Evolutionary conservation across 2,888 invertebrate species (phyloP).

Genomic region (Megamerina dolium): DNA sequence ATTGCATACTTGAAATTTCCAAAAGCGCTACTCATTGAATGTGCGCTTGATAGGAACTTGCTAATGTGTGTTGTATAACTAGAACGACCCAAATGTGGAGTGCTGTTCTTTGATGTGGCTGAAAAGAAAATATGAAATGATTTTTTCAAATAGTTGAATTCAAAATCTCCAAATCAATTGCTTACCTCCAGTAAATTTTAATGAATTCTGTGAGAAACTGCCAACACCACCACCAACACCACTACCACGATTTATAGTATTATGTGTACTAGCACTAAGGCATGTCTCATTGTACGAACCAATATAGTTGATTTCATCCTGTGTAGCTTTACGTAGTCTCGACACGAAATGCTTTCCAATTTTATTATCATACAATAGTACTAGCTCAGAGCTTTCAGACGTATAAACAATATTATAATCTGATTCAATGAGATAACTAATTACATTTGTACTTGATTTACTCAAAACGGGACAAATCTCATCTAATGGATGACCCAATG

Average conservation of each 20-base stretch:
- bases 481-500: constrained; percentile 82
- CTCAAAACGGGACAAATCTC: constrained; percentile 81
- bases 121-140: constrained; percentile 4
- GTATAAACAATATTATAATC: constrained; percentile 67
- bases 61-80: constrained; percentile 34
- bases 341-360: constrained; percentile 76
- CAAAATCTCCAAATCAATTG: not conserved
- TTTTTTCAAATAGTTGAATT: not conserved
- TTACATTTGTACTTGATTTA: constrained; percentile 56
- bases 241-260: constrained; percentile 21
- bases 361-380: constrained; percentile 72
- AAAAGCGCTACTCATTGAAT: constrained; percentile 36
- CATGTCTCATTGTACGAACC: constrained; percentile 52
- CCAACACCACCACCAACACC: constrained; percentile 6
- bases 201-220: constrained; percentile 36
- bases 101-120: constrained; percentile 32
- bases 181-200: constrained; percentile 34
- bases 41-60: constrained; percentile 32
- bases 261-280: constrained; percentile 28
- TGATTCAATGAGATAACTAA: constrained; percentile 60
- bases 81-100: constrained; percentile 32
- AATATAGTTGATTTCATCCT: constrained; percentile 63
- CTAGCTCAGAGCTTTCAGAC: constrained; percentile 69
- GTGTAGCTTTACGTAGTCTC: constrained; percentile 67
- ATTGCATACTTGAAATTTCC: constrained; percentile 37